phyloP scores from a whole-genome alignment of 2,113 vertebrate species.

The Chamaea fasciata region DNA sequence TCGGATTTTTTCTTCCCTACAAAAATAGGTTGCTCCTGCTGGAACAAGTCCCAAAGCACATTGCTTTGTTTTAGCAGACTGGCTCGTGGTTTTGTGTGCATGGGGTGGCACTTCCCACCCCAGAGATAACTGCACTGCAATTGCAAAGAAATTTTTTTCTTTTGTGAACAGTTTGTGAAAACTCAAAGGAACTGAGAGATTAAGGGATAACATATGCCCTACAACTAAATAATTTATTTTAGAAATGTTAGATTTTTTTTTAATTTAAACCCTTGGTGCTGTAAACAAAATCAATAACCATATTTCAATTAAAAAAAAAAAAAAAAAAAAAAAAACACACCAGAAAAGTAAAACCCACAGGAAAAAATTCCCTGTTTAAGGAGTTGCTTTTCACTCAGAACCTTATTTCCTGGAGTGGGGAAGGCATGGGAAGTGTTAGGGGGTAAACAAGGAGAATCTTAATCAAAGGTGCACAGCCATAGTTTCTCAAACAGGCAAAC shows the following conservation, averaged over 20 bases:
- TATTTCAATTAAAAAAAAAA: neutral
- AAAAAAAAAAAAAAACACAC: neutral
- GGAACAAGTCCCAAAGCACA: neutral
- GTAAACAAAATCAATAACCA: constrained; percentile 21
- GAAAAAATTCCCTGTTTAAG: neutral
- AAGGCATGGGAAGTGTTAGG: neutral
- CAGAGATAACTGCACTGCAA: neutral
- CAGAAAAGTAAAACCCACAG: neutral
- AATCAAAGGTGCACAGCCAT: neutral
- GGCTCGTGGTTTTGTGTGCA: neutral
- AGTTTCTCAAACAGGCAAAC: neutral
- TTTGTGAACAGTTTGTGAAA: neutral
- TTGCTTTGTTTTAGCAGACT: neutral
- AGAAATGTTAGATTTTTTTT: constrained; percentile 5
- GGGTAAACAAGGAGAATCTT: neutral
- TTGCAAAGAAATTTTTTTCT: neutral
- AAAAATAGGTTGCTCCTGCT: neutral
- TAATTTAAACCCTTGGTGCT: neutral
- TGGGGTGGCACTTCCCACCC: neutral
- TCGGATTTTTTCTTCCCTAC: neutral
- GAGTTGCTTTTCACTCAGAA: neutral
- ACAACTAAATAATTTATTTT: neutral
- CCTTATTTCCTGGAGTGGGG: neutral
- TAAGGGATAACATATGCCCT: neutral
- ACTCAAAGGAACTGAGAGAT: neutral